Conservation (phyloP, 2,797 vertebrate genomes). For the Trachurus trachurus region DNA sequence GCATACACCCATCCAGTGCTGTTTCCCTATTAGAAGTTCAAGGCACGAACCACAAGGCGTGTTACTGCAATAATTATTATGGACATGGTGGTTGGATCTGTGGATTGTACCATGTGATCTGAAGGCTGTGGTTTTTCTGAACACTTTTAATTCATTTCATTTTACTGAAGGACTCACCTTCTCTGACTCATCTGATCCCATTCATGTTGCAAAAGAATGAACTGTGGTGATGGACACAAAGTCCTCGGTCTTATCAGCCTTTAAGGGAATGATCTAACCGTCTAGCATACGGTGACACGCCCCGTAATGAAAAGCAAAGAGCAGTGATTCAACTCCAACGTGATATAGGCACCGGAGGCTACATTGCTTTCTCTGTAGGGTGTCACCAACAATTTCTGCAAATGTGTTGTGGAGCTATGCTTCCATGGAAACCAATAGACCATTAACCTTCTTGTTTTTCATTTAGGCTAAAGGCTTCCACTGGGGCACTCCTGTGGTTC, state of each 20-base stretch:
- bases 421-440: constrained; percentile 63
- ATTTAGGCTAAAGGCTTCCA: constrained; percentile 15
- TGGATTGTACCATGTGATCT: constrained; percentile 9
- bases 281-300: constrained; percentile 36
- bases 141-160: constrained; percentile 1
- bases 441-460: constrained; percentile 52
- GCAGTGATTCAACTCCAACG: constrained; percentile 50
- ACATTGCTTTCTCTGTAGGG: constrained; percentile 39
- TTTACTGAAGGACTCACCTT: not conserved
- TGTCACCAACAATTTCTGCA: constrained; percentile 11
- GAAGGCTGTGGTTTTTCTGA: constrained; percentile 12
- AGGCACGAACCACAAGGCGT: constrained; percentile 50
- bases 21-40: constrained; percentile 7
- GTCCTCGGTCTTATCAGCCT: constrained; percentile 58
- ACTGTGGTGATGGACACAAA: constrained; percentile 26
- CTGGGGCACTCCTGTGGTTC: constrained; percentile 1
- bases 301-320: constrained; percentile 51
- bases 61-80: constrained; percentile 36
- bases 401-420: constrained; percentile 51
- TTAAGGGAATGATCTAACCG: constrained; percentile 23
- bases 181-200: constrained; percentile 23
- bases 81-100: not conserved
- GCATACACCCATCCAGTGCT: constrained; percentile 22
- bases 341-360: constrained; percentile 33
- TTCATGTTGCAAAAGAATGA: not conserved